phyloP scores from a whole-genome alignment of 2,888 invertebrate genomes.

The Eupeodes luniger region DNA sequence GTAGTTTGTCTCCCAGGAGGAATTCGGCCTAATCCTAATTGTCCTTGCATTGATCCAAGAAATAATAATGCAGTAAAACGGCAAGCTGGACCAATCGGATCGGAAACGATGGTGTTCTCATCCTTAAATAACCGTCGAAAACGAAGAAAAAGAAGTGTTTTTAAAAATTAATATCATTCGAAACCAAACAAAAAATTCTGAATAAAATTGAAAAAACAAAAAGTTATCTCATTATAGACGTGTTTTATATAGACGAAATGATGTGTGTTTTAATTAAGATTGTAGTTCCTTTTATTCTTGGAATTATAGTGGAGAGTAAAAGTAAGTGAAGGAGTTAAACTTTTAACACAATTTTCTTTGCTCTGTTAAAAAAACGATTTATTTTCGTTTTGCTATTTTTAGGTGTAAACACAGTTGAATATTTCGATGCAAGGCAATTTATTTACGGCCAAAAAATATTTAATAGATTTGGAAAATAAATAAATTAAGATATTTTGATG shows the following conservation, averaged over 20 bases:
- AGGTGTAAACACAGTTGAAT: too few species aligned
- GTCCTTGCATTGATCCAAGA: slow-evolving; percentile 83
- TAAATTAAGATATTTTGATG: too few species aligned
- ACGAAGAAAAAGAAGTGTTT: slow-evolving; percentile 78
- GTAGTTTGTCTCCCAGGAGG: slow-evolving; percentile 81
- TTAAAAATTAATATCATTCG: slow-evolving; percentile 46
- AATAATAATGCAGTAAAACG: slow-evolving; percentile 62
- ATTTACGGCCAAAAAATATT: too few species aligned
- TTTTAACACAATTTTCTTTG: background rate
- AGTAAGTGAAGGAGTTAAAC: slow-evolving; percentile 35
- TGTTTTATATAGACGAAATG: background rate
- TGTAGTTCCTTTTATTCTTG: slow-evolving; percentile 32
- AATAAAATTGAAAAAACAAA: background rate
- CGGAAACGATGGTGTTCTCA: slow-evolving; percentile 81
- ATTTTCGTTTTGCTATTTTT: too few species aligned
- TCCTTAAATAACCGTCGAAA: slow-evolving; percentile 74
- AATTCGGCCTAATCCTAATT: slow-evolving; percentile 80
- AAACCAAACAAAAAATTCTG: background rate
- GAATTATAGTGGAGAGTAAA: background rate
- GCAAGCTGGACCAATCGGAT: slow-evolving; percentile 63
- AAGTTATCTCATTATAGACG: slow-evolving; percentile 18
- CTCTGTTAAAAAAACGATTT: too few species aligned
- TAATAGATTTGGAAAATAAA: too few species aligned
- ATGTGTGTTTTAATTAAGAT: slow-evolving; percentile 15
- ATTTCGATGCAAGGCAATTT: too few species aligned